Percentiles rank a stretch among this genome's conserved stretches.
phyloP scores from a whole-genome alignment of 2,888 invertebrate genomes.

The Laothoe populi region DNA sequence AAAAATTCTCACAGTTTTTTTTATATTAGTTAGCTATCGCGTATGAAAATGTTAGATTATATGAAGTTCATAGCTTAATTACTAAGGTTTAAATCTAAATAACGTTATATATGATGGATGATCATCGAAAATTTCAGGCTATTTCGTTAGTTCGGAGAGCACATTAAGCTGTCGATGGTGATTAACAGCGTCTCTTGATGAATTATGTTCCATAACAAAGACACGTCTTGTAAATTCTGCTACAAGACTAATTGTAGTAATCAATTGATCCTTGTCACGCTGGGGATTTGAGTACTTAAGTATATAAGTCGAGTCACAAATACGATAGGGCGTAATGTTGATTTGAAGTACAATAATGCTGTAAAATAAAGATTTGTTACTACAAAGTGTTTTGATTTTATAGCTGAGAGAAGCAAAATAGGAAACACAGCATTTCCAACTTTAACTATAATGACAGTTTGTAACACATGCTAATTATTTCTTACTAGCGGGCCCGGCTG shows the following conservation, averaged over 20 bases:
- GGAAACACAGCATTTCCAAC: too few species aligned
- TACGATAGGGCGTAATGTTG: background rate
- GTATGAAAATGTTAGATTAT: background rate
- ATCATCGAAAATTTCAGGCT: background rate
- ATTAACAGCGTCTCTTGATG: background rate
- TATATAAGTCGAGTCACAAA: background rate
- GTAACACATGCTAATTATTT: too few species aligned
- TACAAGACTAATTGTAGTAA: background rate
- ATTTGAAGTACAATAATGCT: too few species aligned
- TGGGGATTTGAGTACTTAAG: background rate
- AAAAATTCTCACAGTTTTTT: background rate
- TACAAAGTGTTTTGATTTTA: too few species aligned
- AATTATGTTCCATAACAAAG: background rate
- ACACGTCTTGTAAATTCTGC: background rate
- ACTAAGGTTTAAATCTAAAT: background rate
- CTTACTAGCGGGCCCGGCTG: too few species aligned
- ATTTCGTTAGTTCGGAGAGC: background rate
- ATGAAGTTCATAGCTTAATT: background rate
- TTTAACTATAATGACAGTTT: too few species aligned
- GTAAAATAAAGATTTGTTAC: too few species aligned
- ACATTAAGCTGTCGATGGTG: background rate
- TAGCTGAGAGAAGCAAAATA: too few species aligned
- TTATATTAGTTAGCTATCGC: background rate
- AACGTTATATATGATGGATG: background rate
- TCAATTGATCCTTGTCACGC: background rate